Evolutionary conservation across 2,888 invertebrate genomes (phyloP).

Genomic region (Ditylenchus weischeri): DNA sequence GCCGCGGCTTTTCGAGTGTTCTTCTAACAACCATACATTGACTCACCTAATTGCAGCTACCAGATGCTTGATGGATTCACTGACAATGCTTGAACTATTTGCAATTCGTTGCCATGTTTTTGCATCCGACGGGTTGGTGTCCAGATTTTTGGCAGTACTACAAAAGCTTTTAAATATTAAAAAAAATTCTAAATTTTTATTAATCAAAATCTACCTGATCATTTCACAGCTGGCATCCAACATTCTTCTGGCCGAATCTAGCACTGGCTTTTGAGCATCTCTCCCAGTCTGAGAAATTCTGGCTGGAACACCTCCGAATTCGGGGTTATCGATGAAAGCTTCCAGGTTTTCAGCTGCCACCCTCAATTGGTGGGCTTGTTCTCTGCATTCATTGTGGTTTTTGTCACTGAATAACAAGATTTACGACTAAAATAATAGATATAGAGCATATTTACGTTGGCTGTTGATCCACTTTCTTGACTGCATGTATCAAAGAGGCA

Average conservation of each 20-base stretch:
- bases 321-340: conserved; percentile 86
- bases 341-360: conserved; percentile 87
- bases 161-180: too few species aligned
- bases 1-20: too few species aligned
- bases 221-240: conserved; percentile 79
- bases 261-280: conserved; percentile 80
- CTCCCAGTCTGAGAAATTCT: conserved; percentile 76
- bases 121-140: conserved; percentile 77
- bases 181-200: neutral
- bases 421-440: neutral
- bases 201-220: conserved; percentile 69
- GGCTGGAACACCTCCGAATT: conserved; percentile 87
- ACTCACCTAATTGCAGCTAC: conserved; percentile 69
- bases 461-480: conserved; percentile 78
- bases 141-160: conserved; percentile 77
- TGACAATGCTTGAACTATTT: conserved; percentile 87
- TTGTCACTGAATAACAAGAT: conserved; percentile 29
- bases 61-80: conserved; percentile 89
- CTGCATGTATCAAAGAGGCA: conserved; percentile 85
- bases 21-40: too few species aligned
- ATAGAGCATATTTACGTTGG: conserved; percentile 64
- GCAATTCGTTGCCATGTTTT: conserved; percentile 90
- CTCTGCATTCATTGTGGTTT: conserved; percentile 60
- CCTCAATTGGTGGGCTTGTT: conserved; percentile 78
- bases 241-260: conserved; percentile 68